Evolutionary conservation across 2,797 vertebrate genomes (phyloP), one percentile per base, ranked within the genome.

Genomic region (Sebastes glaucus): DNA sequence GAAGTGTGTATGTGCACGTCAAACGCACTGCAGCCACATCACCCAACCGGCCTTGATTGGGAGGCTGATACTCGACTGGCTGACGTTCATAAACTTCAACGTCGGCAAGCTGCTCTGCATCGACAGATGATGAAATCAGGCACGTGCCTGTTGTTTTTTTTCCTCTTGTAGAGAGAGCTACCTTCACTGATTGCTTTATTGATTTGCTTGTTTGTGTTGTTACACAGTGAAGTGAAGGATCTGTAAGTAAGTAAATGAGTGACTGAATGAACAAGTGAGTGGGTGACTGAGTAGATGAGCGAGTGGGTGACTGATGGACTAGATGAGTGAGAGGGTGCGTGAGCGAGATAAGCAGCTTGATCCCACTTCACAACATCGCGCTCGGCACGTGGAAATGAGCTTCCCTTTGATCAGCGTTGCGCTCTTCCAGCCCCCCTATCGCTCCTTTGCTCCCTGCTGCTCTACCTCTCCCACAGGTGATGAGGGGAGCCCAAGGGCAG

Each of bases 391-490:
- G 86, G 85, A 87, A 89, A 91, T 79, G 77, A 90, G 81, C 74
- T 90, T 85, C 67, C 46, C 90, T 94, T 94, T 94, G 92, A 95
- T 94, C 90, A 77, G 75, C 4, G 42, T 27, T 82, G 81, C 10
- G 23, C 87, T 87, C 85, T 64, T 76, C 69, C 61, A 81, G 77
- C 83, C 68, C 75, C 42, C 42, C 62, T 33, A 72, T 80, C 32
- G 33, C 72, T 80, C 62, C 77, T 79, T 72, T 38, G 88, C 92
- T 82, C 87, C 93, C 90, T 71, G 89, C 92, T 89, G 90, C 89
- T 93, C 74, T 49, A n/a, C 55, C 65, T 82, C 83, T 91, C 92
- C 92, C 90, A 89, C 65, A 83, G 90, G 92, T 93, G 88, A 92
- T 65, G 87, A 82, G 57, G 70, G 72, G 72, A 80, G 77, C 77